Conservation (phyloP, 2,113 vertebrate species). For the Diglossa brunneiventris region DNA sequence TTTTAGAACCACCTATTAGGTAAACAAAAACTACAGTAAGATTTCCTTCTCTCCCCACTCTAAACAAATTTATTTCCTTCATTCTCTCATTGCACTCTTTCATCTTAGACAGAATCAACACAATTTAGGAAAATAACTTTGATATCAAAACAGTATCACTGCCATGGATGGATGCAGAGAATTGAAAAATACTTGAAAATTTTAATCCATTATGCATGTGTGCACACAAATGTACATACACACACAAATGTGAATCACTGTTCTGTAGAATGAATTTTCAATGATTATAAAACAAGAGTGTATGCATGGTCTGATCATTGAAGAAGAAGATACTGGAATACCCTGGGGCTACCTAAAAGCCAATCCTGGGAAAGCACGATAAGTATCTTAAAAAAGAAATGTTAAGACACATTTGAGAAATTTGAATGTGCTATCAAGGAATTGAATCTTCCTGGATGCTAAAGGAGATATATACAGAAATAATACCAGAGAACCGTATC, state of each 20-base stretch:
- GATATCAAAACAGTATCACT: not conserved
- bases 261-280: not conserved
- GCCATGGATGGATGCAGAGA: not conserved
- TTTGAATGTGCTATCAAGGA: not conserved
- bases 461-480: not conserved
- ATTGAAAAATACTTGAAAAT: not conserved
- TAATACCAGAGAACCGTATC: not conserved
- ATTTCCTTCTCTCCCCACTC: not conserved
- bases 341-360: not conserved
- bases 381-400: not conserved
- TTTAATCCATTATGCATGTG: not conserved
- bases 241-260: not conserved
- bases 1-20: not conserved
- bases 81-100: not conserved
- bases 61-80: not conserved
- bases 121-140: not conserved
- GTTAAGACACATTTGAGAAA: not conserved
- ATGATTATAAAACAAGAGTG: not conserved
- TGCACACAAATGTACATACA: not conserved
- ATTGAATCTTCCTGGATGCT: not conserved
- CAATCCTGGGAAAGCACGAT: not conserved
- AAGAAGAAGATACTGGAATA: not conserved
- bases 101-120: not conserved
- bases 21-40: not conserved
- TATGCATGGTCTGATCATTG: fast-evolving